Evolutionary conservation across 2,113 vertebrate genomes (phyloP), one percentile per base, ranked within the genome.

Genomic region (Copsychus sechellarum): DNA sequence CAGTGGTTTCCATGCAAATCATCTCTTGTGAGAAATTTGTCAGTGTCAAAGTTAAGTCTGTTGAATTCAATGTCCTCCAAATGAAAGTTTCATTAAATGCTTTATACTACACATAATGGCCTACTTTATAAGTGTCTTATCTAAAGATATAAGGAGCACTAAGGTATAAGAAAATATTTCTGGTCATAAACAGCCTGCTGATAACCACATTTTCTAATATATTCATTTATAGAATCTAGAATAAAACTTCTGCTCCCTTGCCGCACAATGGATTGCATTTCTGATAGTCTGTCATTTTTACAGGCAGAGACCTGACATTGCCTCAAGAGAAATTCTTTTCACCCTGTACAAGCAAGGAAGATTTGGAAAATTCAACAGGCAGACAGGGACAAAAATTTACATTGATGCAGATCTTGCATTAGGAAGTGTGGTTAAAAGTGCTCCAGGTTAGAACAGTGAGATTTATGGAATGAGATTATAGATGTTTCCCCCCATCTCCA

Each of bases 1-100:
- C 79, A 74, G 90, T 94, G 80, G 79, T 94, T 96, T 94, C 86
- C 94, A 93, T 88, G 92, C 94, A 96, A 96, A 97, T 96, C 85
- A 93, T 64, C 51, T 74, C 76, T 86, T 90, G 76, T 88, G 92
- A 96, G 72, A 83, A 86, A 90, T 97, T 94, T 95, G 88, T 97
- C 92, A 96, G 82, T 94, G 95, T 93, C 96, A 96, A 73, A 94
- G 85, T 81, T 78, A 96, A 90, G 57, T 83, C 88, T 93, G 56
- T 88, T 79, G 88, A 88, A 96, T 96, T 84, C 92, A 78, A 36
- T 90, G 94, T 90, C 86, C 90, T 96, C 90, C 25, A 57, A 95
- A 93, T 74, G 76, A 90, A 94, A 92, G 43, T 93, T 93, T 95
- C 94, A 93, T 97, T 96, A 94, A 95, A 94, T 65, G 79, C 38